phyloP scores from a whole-genome alignment of 2,113 vertebrate species.

The Mungos mungo region DNA sequence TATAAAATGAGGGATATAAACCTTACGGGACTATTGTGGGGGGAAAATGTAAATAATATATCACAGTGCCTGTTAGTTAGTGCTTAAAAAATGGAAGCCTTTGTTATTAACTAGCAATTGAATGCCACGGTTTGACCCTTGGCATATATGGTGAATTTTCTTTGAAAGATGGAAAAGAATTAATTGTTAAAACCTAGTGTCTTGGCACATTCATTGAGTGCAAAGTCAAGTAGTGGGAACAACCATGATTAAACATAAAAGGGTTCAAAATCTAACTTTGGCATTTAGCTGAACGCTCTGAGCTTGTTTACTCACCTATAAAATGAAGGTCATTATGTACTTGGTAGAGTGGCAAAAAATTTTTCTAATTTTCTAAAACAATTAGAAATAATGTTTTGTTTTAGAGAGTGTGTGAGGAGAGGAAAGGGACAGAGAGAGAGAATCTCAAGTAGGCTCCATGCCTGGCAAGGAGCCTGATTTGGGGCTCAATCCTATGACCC shows the following conservation, averaged over 20 bases:
- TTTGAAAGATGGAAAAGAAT: neutral
- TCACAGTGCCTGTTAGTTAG: neutral
- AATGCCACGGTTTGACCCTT: neutral
- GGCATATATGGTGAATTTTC: constrained; percentile 14
- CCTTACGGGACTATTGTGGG: neutral
- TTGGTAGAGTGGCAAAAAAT: neutral
- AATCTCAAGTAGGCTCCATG: neutral
- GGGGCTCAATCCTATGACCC: neutral
- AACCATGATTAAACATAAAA: neutral
- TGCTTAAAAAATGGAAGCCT: neutral
- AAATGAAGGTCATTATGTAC: neutral
- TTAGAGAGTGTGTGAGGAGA: too few relatives aligned
- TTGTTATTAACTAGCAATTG: neutral
- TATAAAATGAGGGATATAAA: constrained; percentile 1
- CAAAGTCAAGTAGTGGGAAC: neutral
- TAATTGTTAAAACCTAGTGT: neutral
- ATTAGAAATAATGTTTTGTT: neutral
- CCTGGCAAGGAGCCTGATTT: neutral
- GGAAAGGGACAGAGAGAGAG: neutral
- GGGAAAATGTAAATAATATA: neutral
- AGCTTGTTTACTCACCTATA: neutral
- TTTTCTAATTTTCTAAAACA: neutral
- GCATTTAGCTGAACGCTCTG: neutral
- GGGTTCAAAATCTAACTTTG: neutral
- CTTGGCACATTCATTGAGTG: neutral